A percentile compares a stretch with the other conserved stretches of the same genome.
These are phyloP conservation scores for Philypnodon macrostomus DNA, from an alignment of 2,797 vertebrate species.

Conservation along the genomic window DNA sequence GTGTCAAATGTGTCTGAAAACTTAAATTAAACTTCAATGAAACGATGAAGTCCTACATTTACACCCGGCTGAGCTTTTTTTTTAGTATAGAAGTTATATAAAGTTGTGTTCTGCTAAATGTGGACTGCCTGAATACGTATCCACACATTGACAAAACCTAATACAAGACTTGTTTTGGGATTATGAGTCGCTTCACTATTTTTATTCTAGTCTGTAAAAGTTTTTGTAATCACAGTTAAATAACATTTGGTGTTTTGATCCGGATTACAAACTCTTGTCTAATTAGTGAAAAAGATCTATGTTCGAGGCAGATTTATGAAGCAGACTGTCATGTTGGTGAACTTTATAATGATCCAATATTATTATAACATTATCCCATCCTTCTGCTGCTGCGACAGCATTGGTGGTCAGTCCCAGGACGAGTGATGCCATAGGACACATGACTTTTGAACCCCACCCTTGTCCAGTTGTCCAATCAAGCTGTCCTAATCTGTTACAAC, in stretches of 20 bases:
- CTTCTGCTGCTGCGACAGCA: conserved; percentile 17
- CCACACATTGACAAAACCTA: too few species aligned
- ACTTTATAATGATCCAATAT: conserved; percentile 4
- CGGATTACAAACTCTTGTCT: conserved; percentile 3
- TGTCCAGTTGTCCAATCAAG: conserved; percentile 65
- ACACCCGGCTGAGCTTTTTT: too few species aligned
- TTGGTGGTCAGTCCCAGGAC: conserved; percentile 13
- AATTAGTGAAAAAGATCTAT: conserved; percentile 1
- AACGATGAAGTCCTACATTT: too few species aligned
- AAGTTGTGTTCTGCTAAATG: too few species aligned
- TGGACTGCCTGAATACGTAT: too few species aligned
- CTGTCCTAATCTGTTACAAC: conserved; percentile 65
- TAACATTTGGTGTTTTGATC: not conserved
- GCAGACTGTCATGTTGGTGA: not conserved
- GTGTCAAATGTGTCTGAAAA: too few species aligned
- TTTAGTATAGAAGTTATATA: too few species aligned
- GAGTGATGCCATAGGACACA: conserved; percentile 37
- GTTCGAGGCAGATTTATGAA: not conserved
- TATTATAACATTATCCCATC: not conserved
- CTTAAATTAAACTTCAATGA: too few species aligned
- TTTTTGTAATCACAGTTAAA: not conserved
- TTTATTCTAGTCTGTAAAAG: not conserved
- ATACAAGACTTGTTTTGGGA: too few species aligned
- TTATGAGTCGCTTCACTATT: too few species aligned
- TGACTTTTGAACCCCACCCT: conserved; percentile 45